These are phyloP conservation scores for Lapara coniferarum DNA, from an alignment of 2,888 invertebrate genomes.

Conservation along the genomic window DNA sequence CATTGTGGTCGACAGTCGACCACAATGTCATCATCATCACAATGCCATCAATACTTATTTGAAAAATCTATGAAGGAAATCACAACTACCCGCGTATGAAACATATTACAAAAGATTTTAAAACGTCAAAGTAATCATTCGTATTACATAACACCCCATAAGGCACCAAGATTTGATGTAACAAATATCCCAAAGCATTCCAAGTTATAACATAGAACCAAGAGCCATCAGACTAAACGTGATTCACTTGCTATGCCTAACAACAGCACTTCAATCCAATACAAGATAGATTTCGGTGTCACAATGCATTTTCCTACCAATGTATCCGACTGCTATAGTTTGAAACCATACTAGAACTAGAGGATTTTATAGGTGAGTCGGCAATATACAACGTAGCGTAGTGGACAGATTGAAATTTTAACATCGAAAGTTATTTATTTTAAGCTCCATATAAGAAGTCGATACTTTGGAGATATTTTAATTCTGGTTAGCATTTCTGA, in stretches of 20 bases:
- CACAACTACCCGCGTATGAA: too few species aligned
- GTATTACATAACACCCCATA: too few species aligned
- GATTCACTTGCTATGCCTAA: not conserved
- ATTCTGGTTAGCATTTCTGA: not conserved
- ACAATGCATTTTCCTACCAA: constrained; percentile 1
- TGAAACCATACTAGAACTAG: not conserved
- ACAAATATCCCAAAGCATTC: not conserved
- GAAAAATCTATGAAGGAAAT: too few species aligned
- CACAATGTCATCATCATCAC: too few species aligned
- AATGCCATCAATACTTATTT: too few species aligned
- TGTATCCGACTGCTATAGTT: not conserved
- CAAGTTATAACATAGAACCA: not conserved
- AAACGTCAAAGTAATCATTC: too few species aligned
- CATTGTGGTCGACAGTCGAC: too few species aligned
- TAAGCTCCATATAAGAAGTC: too few species aligned
- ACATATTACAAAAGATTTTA: too few species aligned
- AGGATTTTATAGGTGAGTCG: not conserved
- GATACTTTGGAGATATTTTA: too few species aligned
- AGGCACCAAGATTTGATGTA: not conserved
- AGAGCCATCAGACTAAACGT: not conserved
- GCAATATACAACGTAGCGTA: not conserved
- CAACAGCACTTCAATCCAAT: constrained; percentile 4
- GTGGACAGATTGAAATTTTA: not conserved
- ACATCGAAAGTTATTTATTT: not conserved
- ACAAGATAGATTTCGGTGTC: constrained; percentile 5